These are phyloP conservation scores for Natrix natrix DNA, from an alignment of 2,797 vertebrate genomes.

Conservation along the genomic window DNA sequence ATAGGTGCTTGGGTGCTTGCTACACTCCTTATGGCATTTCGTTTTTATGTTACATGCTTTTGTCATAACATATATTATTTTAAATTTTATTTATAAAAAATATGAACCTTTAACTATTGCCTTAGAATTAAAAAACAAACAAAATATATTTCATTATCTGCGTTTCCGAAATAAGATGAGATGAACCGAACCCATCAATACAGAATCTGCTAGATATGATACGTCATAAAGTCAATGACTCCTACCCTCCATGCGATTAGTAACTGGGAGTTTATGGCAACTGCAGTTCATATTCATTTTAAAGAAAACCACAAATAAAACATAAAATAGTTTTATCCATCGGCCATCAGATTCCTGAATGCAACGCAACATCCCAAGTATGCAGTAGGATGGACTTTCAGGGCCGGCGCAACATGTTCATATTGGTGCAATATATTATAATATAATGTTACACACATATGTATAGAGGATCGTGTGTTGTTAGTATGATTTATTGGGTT, in stretches of 20 bases:
- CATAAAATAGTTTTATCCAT: neutral
- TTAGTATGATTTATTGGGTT: no score
- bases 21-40: neutral
- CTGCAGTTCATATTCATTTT: neutral
- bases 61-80: neutral
- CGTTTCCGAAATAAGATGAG: neutral
- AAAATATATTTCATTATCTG: neutral
- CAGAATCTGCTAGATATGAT: neutral
- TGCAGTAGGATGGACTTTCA: no score
- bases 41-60: neutral
- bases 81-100: neutral
- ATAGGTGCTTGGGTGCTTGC: neutral
- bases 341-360: no score
- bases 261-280: neutral
- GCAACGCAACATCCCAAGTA: no score
- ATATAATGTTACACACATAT: no score
- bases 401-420: no score
- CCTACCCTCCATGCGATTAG: neutral
- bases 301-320: neutral
- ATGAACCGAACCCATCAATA: neutral
- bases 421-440: no score
- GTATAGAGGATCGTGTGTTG: no score
- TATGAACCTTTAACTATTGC: neutral
- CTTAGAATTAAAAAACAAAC: neutral
- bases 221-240: neutral